Evolutionary conservation across 2,888 invertebrate genomes (phyloP).

Genomic region (Thecophora atra): DNA sequence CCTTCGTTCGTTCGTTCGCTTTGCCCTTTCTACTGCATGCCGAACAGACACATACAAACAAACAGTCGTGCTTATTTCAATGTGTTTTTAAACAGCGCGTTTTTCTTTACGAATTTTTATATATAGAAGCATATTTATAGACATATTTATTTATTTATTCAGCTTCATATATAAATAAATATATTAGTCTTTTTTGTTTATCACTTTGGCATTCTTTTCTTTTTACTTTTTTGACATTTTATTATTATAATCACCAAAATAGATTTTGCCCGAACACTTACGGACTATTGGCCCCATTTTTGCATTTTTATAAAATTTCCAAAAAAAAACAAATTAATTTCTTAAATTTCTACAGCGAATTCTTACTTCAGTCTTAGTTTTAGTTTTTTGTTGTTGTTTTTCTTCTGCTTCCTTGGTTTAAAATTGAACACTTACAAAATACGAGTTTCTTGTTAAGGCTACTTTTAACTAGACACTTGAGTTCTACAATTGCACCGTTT

Average conservation of each 20-base stretch:
- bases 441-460: not conserved
- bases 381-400: conserved; percentile 43
- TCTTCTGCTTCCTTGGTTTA: conserved; percentile 39
- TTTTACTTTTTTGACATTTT: conserved; percentile 37
- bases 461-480: conserved; percentile 29
- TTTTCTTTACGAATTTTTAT: not conserved
- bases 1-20: conserved; percentile 33
- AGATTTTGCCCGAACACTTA: conserved; percentile 67
- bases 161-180: too few species aligned
- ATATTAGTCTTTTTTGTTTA: too few species aligned
- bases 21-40: not conserved
- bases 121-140: not conserved
- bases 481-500: conserved; percentile 18
- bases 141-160: conserved; percentile 12
- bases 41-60: conserved; percentile 8
- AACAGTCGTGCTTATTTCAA: conserved; percentile 7
- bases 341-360: conserved; percentile 44
- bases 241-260: conserved; percentile 61
- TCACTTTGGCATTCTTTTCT: conserved; percentile 27
- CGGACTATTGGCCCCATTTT: conserved; percentile 66
- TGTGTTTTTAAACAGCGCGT: not conserved
- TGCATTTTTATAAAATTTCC: conserved; percentile 39
- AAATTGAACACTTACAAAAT: conserved; percentile 34
- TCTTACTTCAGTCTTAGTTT: conserved; percentile 23
- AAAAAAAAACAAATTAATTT: too few species aligned